Evolutionary conservation across 2,113 vertebrate genomes (phyloP).

Genomic region (Pardalotus punctatus): DNA sequence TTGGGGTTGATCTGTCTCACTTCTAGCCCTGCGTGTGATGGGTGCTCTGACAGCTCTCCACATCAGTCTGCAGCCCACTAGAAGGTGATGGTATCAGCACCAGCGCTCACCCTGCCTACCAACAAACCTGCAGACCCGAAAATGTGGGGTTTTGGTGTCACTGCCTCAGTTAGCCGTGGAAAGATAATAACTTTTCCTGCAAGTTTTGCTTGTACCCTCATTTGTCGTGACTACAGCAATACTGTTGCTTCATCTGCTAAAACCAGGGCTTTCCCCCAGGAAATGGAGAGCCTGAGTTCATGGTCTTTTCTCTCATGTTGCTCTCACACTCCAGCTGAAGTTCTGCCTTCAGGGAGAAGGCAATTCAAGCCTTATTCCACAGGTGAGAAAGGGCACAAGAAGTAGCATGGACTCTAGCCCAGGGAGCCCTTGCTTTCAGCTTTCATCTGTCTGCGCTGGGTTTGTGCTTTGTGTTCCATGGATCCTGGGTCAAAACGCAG

Average conservation of each 20-base stretch:
- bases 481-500: neutral
- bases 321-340: neutral
- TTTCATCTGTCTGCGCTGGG: neutral
- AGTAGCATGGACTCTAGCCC: rapidly evolving
- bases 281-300: neutral
- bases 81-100: neutral
- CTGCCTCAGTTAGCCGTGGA: neutral
- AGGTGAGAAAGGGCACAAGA: neutral
- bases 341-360: neutral
- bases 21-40: neutral
- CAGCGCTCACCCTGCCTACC: neutral
- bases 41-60: neutral
- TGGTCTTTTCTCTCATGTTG: rapidly evolving
- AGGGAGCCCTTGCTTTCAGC: neutral
- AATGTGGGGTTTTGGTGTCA: rapidly evolving
- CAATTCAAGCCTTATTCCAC: neutral
- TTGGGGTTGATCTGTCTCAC: neutral
- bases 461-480: neutral
- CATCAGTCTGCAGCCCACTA: neutral
- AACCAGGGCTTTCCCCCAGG: neutral
- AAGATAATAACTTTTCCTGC: neutral
- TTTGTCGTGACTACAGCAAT: neutral
- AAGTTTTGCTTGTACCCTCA: neutral
- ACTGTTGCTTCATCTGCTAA: neutral
- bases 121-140: neutral